Evolutionary conservation across 2,888 invertebrate genomes (phyloP), one percentile per base, ranked within the genome.

Genomic region (Noctua comes): DNA sequence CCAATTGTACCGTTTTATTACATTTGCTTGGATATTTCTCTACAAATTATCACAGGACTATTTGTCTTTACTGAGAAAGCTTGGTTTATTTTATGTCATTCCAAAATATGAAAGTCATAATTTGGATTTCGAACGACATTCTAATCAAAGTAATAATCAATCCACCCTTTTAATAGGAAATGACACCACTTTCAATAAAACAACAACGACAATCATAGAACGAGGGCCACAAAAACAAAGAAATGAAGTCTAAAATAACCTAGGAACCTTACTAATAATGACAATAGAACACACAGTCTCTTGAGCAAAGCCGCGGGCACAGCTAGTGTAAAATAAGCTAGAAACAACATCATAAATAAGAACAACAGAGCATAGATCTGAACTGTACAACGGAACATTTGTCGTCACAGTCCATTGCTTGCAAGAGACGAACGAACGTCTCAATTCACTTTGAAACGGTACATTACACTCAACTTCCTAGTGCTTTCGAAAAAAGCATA

Each of bases 371-470:
- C 62, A 75, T 79, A 76, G 71, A 72, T 77, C 59, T 74, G 68
- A 82, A 84, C 69, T 79, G 43, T 43, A 77, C 74, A 69, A 79
- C 80, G 83, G 76, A 68, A 85, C 87, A 83, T 86, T 84, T 79
- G 77, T 74, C 57, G 82, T 75, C 78, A 87, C 90, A 87, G 86
- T 68, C 86, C 87, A 90, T 89, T 90, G 83, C 84, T 81, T 77
- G 27, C 86, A 79, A 91, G 87, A 86, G 86, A 76, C 78, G 73
- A 79, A 69, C 54, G 75, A 85, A 89, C 88, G 82, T 90, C 88
- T 91, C 91, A 90, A 90, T 92, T 88, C 82, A 68, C 82, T 83
- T 86, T 83, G 85, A 79, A 65, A 83, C 40, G 43, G 64, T 70
- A 43, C 59, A 76, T 66, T 62, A 72, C 66, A 40, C 72, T 70